A percentile compares a stretch with the other conserved stretches of the same genome.
Evolutionary conservation across 2,113 vertebrate species (phyloP).

Genomic region (Takifugu bimaculatus): DNA sequence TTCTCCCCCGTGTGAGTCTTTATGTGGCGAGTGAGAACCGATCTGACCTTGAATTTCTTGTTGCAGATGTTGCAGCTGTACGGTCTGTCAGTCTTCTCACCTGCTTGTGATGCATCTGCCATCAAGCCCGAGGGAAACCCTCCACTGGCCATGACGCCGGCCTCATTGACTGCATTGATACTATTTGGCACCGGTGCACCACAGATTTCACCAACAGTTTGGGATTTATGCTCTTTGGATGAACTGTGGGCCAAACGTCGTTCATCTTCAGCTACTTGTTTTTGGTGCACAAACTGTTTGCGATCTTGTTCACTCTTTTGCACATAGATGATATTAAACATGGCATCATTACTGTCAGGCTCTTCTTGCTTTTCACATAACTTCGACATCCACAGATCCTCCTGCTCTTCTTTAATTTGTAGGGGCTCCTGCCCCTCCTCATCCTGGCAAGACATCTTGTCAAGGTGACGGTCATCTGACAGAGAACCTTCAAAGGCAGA

Average conservation of each 20-base stretch:
- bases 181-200: background rate
- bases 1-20: background rate
- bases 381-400: slow-evolving; percentile 1
- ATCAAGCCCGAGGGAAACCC: background rate
- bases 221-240: too few relatives aligned
- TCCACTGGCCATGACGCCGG: slow-evolving; percentile 11
- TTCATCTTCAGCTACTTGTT: too few relatives aligned
- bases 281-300: too few relatives aligned
- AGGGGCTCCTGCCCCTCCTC: slow-evolving; percentile 3
- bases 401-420: slow-evolving; percentile 32
- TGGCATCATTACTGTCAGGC: slow-evolving; percentile 15
- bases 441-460: too few relatives aligned
- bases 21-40: too few relatives aligned
- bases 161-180: slow-evolving; percentile 12
- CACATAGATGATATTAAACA: slow-evolving; percentile 43
- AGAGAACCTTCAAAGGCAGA: too few relatives aligned
- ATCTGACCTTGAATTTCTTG: slow-evolving; percentile 34
- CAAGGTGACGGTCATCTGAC: too few relatives aligned
- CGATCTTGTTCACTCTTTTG: slow-evolving; percentile 6
- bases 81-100: slow-evolving; percentile 8
- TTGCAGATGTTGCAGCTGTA: slow-evolving; percentile 22
- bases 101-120: background rate
- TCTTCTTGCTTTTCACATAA: slow-evolving; percentile 7
- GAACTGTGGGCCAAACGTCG: too few relatives aligned
- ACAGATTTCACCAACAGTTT: too few relatives aligned